Evolutionary conservation across 2,888 invertebrate genomes (phyloP), one percentile per base, ranked within the genome.

Genomic region (Trichopoda pennipes): DNA sequence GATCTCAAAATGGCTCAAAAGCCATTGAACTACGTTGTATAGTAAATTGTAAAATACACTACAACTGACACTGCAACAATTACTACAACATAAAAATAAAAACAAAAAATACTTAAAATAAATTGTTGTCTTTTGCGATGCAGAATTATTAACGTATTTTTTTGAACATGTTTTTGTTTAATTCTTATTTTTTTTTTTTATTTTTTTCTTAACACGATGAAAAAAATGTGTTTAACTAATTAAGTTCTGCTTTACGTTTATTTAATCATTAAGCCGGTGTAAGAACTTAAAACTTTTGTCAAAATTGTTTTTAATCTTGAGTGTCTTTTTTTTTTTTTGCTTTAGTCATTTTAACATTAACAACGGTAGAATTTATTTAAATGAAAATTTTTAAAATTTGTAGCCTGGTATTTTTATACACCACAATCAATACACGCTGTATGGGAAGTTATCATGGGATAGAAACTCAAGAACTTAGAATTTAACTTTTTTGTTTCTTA

Each of bases 1-100:
- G 89, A 86, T 89, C 89, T 90, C 86, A 87, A 89, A 90, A 89
- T 89, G 89, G 89, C 87, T 87, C 89, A 89, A 90, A 89, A 87
- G 89, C 90, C 89, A 86, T 89, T 89, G 89, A 89, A 89, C 89
- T 89, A 88, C 81, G 84, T 64, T 17, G 85, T 69, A 60, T 75
- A 73, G 73, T 74, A 75, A 75, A 80, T 66, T 61, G 75, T 61
- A 80, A 64, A 80, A 70, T 42, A 75, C 44, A 73, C 44, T 64
- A 21, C 51, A 68, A 61, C 28, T 68, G 60, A 49, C 32, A 63
- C 53, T 69, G 69, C 76, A 69, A 56, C 69, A 69, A 47, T 38
- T 38, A 38, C 32, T 38, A 23, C 23, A 16, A 7, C 12, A 55
- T 28, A 28, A 28, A 28, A 28, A 64, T 9, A 28, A 47, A 44